phyloP scores from a whole-genome alignment of 2,888 invertebrate species.

The Drosophila flavopinicola region DNA sequence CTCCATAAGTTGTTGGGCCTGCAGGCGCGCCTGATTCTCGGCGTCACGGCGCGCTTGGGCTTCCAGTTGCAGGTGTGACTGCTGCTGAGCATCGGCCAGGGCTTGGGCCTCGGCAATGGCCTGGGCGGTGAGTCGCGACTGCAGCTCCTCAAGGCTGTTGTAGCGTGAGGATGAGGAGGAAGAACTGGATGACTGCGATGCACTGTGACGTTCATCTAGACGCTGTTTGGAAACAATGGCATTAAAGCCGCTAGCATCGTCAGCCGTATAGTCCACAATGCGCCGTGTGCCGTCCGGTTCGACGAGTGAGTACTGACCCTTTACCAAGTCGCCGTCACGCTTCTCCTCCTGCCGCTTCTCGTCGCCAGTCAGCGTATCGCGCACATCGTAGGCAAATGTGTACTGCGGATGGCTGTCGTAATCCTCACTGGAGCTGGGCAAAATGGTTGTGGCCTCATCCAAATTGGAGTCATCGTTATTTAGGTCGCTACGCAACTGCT shows the following conservation, averaged over 20 bases:
- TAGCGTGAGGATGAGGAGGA: slow-evolving; percentile 67
- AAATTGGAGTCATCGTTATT: slow-evolving; percentile 59
- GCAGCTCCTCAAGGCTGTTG: slow-evolving; percentile 79
- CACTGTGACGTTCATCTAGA: slow-evolving; percentile 59
- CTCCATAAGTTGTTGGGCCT: slow-evolving; percentile 82
- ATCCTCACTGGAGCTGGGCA: slow-evolving; percentile 83
- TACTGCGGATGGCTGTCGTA: slow-evolving; percentile 85
- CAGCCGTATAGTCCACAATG: slow-evolving; percentile 85
- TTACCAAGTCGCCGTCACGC: slow-evolving; percentile 86
- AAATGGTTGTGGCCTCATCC: slow-evolving; percentile 60
- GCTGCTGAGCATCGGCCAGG: slow-evolving; percentile 75
- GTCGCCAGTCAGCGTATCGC: slow-evolving; percentile 85
- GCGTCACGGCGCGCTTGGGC: slow-evolving; percentile 86
- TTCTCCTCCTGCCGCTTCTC: slow-evolving; percentile 85
- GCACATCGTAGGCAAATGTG: slow-evolving; percentile 85
- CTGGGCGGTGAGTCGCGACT: slow-evolving; percentile 79
- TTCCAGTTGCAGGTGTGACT: slow-evolving; percentile 84
- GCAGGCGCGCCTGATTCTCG: slow-evolving; percentile 85
- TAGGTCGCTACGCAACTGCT: slow-evolving; percentile 50
- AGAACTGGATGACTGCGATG: slow-evolving; percentile 12
- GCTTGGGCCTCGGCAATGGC: slow-evolving; percentile 82
- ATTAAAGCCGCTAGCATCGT: slow-evolving; percentile 85
- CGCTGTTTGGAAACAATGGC: slow-evolving; percentile 85
- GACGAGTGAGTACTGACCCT: slow-evolving; percentile 85
- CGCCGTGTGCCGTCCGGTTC: slow-evolving; percentile 85